Evolutionary conservation across 2,888 invertebrate species (phyloP), one percentile per base, ranked within the genome.

Genomic region (Serripes groenlandicus): DNA sequence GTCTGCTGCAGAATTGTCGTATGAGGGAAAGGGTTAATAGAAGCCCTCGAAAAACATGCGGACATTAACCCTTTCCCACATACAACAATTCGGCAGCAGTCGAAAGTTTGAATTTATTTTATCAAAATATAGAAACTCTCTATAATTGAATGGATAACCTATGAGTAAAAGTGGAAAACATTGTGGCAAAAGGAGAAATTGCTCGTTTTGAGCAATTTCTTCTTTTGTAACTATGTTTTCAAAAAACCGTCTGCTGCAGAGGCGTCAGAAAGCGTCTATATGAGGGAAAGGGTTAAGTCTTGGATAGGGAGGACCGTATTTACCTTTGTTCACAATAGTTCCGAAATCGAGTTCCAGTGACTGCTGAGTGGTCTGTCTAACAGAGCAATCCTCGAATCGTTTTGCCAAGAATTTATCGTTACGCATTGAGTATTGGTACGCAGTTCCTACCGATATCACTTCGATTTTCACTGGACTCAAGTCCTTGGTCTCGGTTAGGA

Each of bases 251-350:
- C 7, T 49, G 15, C 7, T 5, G 15, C 49, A 49, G 49, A 21
- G 49, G 2, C 7, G 49, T 49, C 7, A 5, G n/a, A n/a, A n/a
- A n/a, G n/a, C n/a, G n/a, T n/a, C n/a, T n/a, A n/a, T 49, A 21
- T 49, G 2, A 21, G 49, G 49, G 15, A 49, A 49, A 3, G 49
- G 49, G 49, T 49, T 49, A 49, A 49, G n/a, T n/a, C n/a, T n/a
- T n/a, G n/a, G n/a, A n/a, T n/a, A 42, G 15, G 15, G 9, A 42
- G 42, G 28, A 28, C 28, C 30, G 11, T 66, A n/a, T 42, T 66
- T 66, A 42, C 66, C 66, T 42, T 66, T 66, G 21, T 66, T 66
- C 15, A 66, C 42, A 42, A 66, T 66, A 15, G 37, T 42, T 9
- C 66, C 66, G 23, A 66, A 1, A 26, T 66, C 42, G 21, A 66